These are phyloP conservation scores for Druceiella hillmani DNA, from an alignment of 2,888 invertebrate genomes.

Conservation along the genomic window DNA sequence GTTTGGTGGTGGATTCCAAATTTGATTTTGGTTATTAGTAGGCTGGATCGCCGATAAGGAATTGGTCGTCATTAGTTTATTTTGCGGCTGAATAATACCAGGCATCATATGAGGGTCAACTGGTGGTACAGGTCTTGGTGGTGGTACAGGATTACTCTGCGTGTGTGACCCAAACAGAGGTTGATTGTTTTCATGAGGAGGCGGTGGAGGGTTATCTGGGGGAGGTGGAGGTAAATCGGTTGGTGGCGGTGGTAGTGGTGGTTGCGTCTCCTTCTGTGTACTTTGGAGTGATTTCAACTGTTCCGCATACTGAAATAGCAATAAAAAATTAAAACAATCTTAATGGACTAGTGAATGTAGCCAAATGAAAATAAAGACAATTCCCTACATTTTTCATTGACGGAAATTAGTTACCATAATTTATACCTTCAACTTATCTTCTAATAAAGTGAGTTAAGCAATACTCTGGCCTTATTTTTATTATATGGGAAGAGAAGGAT, in stretches of 20 bases:
- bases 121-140: not conserved
- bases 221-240: constrained; percentile 31
- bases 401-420: no score
- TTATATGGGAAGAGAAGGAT: no score
- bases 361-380: constrained; percentile 3
- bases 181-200: constrained; percentile 43
- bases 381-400: no score
- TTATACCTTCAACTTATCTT: no score
- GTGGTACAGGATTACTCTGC: not conserved
- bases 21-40: no score
- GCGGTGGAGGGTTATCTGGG: constrained; percentile 32
- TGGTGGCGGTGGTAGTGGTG: constrained; percentile 28
- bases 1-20: no score
- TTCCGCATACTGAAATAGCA: constrained; percentile 39
- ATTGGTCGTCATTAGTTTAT: no score
- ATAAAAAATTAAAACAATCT: constrained; percentile 32
- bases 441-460: no score
- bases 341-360: constrained; percentile 9
- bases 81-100: no score
- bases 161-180: constrained; percentile 31
- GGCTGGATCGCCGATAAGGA: not conserved
- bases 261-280: constrained; percentile 30
- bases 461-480: no score
- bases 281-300: constrained; percentile 39
- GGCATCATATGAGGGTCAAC: constrained; percentile 1